Conservation (phyloP, 30 jellyfish, hydroid and myxozoan genomes). For the Aurelia sp. region DNA sequence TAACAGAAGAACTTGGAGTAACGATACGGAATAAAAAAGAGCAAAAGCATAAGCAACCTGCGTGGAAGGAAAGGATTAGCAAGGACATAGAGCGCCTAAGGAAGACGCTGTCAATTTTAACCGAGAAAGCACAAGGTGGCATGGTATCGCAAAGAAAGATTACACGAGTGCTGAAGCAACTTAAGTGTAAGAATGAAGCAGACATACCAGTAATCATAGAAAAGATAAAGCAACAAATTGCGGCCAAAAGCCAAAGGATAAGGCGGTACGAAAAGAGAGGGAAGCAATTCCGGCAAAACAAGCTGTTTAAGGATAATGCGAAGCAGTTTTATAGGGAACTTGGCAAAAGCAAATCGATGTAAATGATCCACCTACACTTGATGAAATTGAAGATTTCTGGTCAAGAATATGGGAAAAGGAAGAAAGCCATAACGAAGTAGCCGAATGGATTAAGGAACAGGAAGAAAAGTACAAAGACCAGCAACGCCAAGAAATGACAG, state of each 20-base stretch:
- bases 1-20: neutral
- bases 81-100: slow-evolving; percentile 27
- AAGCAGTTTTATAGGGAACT: no score
- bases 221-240: slow-evolving; percentile 30
- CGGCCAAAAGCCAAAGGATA: slow-evolving; percentile 24
- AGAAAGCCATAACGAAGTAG: neutral
- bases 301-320: neutral
- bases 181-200: neutral
- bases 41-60: slow-evolving; percentile 13
- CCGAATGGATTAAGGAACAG: neutral
- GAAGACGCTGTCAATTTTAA: slow-evolving; percentile 3
- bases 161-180: neutral
- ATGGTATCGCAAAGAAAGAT: neutral
- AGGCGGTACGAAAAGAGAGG: neutral
- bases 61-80: slow-evolving; percentile 17
- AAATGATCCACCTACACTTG: neutral
- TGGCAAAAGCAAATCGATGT: no score
- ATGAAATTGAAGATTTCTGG: neutral
- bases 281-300: neutral
- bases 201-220: slow-evolving; percentile 8
- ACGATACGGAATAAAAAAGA: neutral
- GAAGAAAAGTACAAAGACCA: neutral
- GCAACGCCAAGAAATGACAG: neutral
- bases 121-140: slow-evolving; percentile 14
- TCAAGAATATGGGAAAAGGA: neutral